Percentiles rank a stretch among this genome's conserved stretches.
Conservation (phyloP, 2,113 vertebrate species). For the Pitta sordida region DNA sequence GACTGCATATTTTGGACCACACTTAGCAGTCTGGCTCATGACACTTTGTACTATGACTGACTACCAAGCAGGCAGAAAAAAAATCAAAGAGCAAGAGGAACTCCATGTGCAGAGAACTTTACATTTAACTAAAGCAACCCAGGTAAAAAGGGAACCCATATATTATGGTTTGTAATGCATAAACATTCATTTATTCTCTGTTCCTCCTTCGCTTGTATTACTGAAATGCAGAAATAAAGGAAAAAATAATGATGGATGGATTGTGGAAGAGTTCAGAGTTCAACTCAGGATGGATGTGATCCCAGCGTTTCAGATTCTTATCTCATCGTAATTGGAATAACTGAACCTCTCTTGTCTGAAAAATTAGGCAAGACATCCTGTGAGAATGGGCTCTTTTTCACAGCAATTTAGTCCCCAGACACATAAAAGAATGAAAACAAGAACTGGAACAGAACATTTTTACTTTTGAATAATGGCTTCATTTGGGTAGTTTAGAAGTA, state of each 20-base stretch:
- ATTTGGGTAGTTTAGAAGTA: neutral
- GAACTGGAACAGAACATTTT: conserved; percentile 52
- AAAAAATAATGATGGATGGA: conserved; percentile 31
- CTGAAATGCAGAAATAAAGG: neutral
- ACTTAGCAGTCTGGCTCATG: neutral
- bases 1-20: neutral
- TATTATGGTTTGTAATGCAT: neutral
- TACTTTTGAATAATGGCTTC: conserved; percentile 46
- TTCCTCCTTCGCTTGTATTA: neutral
- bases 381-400: conserved; percentile 65
- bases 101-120: neutral
- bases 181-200: neutral
- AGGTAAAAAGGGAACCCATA: conserved; percentile 11
- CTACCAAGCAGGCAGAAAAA: neutral
- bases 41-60: neutral
- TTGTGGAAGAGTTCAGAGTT: conserved; percentile 45
- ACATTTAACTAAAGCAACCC: neutral
- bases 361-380: conserved; percentile 56
- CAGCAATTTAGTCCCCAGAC: conserved; percentile 42
- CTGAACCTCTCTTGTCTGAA: conserved; percentile 51
- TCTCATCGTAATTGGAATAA: conserved; percentile 56
- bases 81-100: neutral
- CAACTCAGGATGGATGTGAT: conserved; percentile 29
- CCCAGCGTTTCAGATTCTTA: conserved; percentile 56
- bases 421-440: conserved; percentile 55